Percentiles rank a stretch among this genome's conserved stretches.
Evolutionary conservation across 2,113 vertebrate species (phyloP).

Genomic region (Pelvicachromis taeniatus): DNA sequence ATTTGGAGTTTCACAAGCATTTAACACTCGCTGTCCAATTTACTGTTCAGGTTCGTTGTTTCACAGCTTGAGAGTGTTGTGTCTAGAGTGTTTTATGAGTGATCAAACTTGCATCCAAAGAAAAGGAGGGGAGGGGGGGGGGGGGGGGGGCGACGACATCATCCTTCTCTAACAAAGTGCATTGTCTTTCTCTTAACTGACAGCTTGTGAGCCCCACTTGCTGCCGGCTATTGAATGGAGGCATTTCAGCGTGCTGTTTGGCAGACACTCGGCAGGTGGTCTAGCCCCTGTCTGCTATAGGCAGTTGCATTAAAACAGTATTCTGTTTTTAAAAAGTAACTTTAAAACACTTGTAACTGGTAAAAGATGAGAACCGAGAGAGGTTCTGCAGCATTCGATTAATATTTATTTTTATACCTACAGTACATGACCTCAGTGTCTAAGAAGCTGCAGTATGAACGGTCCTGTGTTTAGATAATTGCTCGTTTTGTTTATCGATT

Average conservation of each 20-base stretch:
- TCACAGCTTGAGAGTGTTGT: not conserved
- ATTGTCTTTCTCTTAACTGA: not conserved
- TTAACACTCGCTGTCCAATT: not conserved
- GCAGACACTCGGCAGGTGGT: constrained; percentile 41
- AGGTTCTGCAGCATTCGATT: not conserved
- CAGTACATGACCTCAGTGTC: not conserved
- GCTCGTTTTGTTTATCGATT: not conserved
- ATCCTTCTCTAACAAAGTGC: not conserved
- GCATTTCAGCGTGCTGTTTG: not conserved
- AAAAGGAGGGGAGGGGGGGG: not conserved
- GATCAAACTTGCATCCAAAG: not conserved
- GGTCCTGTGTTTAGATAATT: not conserved
- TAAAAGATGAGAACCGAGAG: not conserved
- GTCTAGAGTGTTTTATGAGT: not conserved
- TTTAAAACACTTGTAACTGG: not conserved
- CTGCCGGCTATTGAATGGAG: not conserved
- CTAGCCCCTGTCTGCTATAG: not conserved
- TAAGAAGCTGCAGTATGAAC: not conserved
- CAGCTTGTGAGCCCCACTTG: not conserved
- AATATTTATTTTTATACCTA: not conserved
- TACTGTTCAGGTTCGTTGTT: not conserved
- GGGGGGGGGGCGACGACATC: not conserved
- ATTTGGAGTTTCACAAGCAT: not conserved
- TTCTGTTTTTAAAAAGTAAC: not conserved
- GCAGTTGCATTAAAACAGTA: not conserved